A percentile compares a stretch with the other conserved stretches of the same genome.
Evolutionary conservation across 2,797 vertebrate genomes (phyloP).

Genomic region (Poeciliopsis paucimaculata): DNA sequence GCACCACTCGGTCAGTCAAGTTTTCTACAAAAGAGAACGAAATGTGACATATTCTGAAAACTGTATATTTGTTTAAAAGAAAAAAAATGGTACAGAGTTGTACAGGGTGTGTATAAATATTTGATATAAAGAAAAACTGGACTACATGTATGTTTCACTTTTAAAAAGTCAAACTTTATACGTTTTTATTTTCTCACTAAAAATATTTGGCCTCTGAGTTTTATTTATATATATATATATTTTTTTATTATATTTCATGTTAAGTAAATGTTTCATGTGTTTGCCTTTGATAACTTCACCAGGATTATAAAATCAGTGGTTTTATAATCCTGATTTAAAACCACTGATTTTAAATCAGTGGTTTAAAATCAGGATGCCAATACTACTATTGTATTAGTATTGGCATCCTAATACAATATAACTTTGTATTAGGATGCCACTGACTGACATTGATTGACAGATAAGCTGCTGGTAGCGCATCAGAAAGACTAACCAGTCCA

Average conservation of each 20-base stretch:
- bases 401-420: too few relatives aligned
- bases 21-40: neutral
- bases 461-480: neutral
- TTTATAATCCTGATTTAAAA: too few relatives aligned
- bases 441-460: neutral
- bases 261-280: neutral
- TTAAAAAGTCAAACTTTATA: neutral
- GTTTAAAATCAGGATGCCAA: too few relatives aligned
- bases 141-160: neutral
- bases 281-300: neutral
- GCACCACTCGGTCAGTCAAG: neutral
- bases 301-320: too few relatives aligned
- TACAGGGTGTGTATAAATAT: neutral
- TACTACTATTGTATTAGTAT: too few relatives aligned
- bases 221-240: neutral
- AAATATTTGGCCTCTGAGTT: neutral
- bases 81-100: neutral
- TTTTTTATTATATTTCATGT: too few relatives aligned
- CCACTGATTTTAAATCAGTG: too few relatives aligned
- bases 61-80: neutral
- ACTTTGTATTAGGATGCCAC: neutral
- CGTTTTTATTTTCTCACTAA: slow-evolving; percentile 2
- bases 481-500: neutral
- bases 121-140: neutral
- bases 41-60: neutral